These are phyloP conservation scores for Drosophila saltans DNA, from an alignment of 1,140 invertebrate species.

Conservation along the genomic window DNA sequence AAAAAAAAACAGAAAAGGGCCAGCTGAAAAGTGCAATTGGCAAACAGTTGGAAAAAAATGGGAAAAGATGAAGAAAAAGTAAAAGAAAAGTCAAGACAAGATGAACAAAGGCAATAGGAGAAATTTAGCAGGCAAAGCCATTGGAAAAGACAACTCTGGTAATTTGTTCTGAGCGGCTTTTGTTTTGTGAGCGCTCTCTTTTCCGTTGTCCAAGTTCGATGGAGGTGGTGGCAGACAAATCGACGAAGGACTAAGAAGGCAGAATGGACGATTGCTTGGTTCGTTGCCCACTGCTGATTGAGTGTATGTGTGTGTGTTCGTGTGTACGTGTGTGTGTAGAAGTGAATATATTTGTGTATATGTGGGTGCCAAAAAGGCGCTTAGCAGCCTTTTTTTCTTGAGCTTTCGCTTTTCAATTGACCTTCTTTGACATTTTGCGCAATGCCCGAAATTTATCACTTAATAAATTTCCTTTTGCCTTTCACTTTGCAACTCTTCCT, in stretches of 20 bases:
- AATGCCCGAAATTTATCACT: constrained; percentile 76
- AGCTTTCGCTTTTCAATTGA: constrained; percentile 80
- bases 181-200: constrained; percentile 66
- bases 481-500: neutral
- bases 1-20: constrained; percentile 63
- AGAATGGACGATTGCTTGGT: constrained; percentile 49
- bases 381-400: constrained; percentile 62
- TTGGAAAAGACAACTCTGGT: constrained; percentile 75
- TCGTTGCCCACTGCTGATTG: constrained; percentile 55
- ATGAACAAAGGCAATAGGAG: constrained; percentile 24
- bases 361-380: constrained; percentile 59
- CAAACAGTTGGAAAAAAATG: constrained; percentile 48
- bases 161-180: constrained; percentile 80
- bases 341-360: constrained; percentile 24
- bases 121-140: constrained; percentile 52
- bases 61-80: constrained; percentile 31
- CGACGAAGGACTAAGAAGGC: constrained; percentile 36
- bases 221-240: constrained; percentile 18
- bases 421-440: constrained; percentile 75
- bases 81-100: constrained; percentile 26
- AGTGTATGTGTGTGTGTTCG: constrained; percentile 18
- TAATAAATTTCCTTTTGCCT: constrained; percentile 65
- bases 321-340: neutral
- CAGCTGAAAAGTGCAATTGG: constrained; percentile 79
- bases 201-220: constrained; percentile 47